Base-by-base conservation (phyloP, 2,797 vertebrate species). In the Gobio occitaniae region DNA sequence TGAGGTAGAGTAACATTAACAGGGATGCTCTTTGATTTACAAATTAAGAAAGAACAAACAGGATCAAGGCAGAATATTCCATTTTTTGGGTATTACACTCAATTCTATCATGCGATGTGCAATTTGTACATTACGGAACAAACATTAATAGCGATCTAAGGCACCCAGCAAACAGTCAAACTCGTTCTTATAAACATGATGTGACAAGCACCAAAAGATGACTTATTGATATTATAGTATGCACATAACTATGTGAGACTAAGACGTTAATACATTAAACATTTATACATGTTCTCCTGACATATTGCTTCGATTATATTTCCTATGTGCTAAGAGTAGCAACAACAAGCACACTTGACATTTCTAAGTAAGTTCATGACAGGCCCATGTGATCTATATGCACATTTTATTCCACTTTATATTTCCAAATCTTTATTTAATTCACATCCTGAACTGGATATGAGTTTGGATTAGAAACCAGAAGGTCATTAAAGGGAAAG, bases 101-200 rank as follows among this genome's bases (percentile, higher is more conserved):
- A 41, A 38, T 61, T 61, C 13, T 78, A 61, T 78, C 75, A 61
- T 78, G 54, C 56, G 0, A 17, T 61, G 21, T 44, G 54, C 36
- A 44, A 78, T 19, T 38, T 36, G 72, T 77, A 61, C 75, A 77
- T 77, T 77, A 61, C 11, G 11, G 50, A 76, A 61, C 54, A 61
- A 78, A 61, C 21, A 29, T 59, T 44, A 25, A 38, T 44, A 61
- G 54, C 56, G 2, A 61, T 78, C 75, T 78, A 78, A 78, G 75
- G 75, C 75, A 78, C 75, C 54, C 75, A 76, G 75, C 56, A 59
- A 78, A 78, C 75, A 78, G 38, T 44, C 38, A 61, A 78, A 61
- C 38, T 44, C 41, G 38, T 61, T 41, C 38, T 59, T n/a, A 25
- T 25, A 44, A 78, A 78, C 54, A 19, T 74, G 29, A 74, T 9